These are phyloP conservation scores for Stomorhina lunata DNA, from an alignment of 2,888 invertebrate species.

Conservation along the genomic window DNA sequence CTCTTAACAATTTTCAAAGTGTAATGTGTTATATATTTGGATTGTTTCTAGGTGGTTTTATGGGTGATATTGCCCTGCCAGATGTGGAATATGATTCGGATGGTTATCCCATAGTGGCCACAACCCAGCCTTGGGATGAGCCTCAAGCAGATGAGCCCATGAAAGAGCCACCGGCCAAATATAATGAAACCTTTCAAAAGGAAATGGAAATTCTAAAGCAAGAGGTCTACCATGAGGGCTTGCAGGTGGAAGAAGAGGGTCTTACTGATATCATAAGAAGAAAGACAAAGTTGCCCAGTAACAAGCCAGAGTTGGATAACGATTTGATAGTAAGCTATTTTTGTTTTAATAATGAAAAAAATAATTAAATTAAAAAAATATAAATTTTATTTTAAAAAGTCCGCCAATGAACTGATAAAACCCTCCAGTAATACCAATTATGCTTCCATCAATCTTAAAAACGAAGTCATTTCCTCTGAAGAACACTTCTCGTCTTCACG, in stretches of 20 bases:
- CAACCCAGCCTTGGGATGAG: constrained; percentile 60
- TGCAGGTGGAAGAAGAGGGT: constrained; percentile 92
- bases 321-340: constrained; percentile 41
- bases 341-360: too few species aligned
- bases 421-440: constrained; percentile 70
- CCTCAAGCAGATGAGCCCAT: constrained; percentile 67
- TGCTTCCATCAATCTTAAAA: constrained; percentile 75
- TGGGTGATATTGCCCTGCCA: constrained; percentile 92
- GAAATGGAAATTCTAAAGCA: constrained; percentile 91
- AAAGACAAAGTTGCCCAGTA: constrained; percentile 85
- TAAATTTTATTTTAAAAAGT: constrained; percentile 66
- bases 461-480: constrained; percentile 73
- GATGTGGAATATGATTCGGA: constrained; percentile 79
- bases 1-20: too few species aligned
- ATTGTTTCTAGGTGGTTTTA: constrained; percentile 86
- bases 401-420: constrained; percentile 77
- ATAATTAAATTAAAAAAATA: background rate
- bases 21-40: constrained; percentile 67
- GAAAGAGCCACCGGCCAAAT: constrained; percentile 69
- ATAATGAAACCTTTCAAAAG: constrained; percentile 86
- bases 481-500: constrained; percentile 29
- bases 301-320: constrained; percentile 79
- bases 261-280: constrained; percentile 87
- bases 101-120: constrained; percentile 71
- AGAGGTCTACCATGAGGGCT: constrained; percentile 88